phyloP scores from a whole-genome alignment of 2,888 invertebrate species.

The Entomobrya proxima region DNA sequence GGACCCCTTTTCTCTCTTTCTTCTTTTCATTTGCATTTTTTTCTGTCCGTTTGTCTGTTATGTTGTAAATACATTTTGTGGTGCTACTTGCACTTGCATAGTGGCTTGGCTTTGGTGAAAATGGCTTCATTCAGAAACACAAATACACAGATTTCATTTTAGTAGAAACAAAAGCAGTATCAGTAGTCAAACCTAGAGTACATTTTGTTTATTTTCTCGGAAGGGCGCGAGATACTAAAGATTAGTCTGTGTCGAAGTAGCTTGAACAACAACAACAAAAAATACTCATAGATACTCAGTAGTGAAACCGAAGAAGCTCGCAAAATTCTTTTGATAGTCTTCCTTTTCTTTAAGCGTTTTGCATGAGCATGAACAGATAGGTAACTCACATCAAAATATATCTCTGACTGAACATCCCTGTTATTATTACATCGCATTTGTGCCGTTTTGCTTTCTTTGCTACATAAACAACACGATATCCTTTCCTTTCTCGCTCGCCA shows the following conservation, averaged over 20 bases:
- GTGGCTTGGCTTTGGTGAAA: too few relatives aligned
- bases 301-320: neutral
- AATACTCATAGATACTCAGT: too few relatives aligned
- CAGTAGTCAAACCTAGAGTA: neutral
- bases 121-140: too few relatives aligned
- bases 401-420: too few relatives aligned
- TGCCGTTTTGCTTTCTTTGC: too few relatives aligned
- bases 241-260: neutral
- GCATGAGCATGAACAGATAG: constrained; percentile 19
- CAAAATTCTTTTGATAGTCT: neutral
- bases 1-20: constrained; percentile 30
- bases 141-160: neutral
- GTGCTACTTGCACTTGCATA: neutral
- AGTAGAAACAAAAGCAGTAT: neutral
- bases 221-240: neutral
- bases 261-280: neutral
- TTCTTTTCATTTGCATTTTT: constrained; percentile 52
- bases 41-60: constrained; percentile 1
- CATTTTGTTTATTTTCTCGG: too few relatives aligned
- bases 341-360: neutral
- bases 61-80: neutral
- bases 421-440: too few relatives aligned
- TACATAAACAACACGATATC: too few relatives aligned
- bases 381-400: too few relatives aligned
- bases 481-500: neutral